A percentile compares a stretch with the other conserved stretches of the same genome.
These are phyloP conservation scores for Sitodiplosis mosellana DNA, from an alignment of 1,140 invertebrate genomes.

Conservation along the genomic window DNA sequence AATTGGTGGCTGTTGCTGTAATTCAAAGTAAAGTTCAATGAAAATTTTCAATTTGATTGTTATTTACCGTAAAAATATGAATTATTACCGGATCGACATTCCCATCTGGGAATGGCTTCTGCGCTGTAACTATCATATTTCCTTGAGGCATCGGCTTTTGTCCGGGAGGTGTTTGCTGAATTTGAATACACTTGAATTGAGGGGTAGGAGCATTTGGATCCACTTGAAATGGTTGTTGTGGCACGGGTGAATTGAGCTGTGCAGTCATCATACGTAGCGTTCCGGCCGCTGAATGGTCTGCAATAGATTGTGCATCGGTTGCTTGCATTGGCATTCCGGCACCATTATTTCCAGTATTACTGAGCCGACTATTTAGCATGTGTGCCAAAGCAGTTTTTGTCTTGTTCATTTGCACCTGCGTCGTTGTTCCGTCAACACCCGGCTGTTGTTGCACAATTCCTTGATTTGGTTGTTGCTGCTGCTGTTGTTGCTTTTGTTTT, in stretches of 20 bases:
- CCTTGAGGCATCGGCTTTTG: slow-evolving; percentile 11
- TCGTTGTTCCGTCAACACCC: slow-evolving; percentile 10
- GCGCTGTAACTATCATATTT: slow-evolving; percentile 17
- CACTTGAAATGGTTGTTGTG: slow-evolving; percentile 29
- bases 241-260: slow-evolving; percentile 36
- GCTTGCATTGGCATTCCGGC: slow-evolving; percentile 10
- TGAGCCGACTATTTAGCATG: slow-evolving; percentile 76
- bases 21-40: too few relatives aligned
- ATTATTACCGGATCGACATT: slow-evolving; percentile 20
- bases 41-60: too few relatives aligned
- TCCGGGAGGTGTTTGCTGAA: not conserved
- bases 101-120: slow-evolving; percentile 14
- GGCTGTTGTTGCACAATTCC: slow-evolving; percentile 26
- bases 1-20: slow-evolving; percentile 25
- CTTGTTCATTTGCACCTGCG: slow-evolving; percentile 43
- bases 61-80: too few relatives aligned
- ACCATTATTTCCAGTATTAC: slow-evolving; percentile 28
- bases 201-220: slow-evolving; percentile 4
- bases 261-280: slow-evolving; percentile 61
- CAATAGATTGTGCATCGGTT: slow-evolving; percentile 22
- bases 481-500: slow-evolving; percentile 21
- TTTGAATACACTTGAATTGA: not conserved
- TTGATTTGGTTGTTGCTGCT: slow-evolving; percentile 29
- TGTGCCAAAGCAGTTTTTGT: slow-evolving; percentile 91
- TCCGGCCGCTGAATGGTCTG: slow-evolving; percentile 46